Evolutionary conservation across 2,888 invertebrate genomes (phyloP).

Genomic region (Brenthis hecate): DNA sequence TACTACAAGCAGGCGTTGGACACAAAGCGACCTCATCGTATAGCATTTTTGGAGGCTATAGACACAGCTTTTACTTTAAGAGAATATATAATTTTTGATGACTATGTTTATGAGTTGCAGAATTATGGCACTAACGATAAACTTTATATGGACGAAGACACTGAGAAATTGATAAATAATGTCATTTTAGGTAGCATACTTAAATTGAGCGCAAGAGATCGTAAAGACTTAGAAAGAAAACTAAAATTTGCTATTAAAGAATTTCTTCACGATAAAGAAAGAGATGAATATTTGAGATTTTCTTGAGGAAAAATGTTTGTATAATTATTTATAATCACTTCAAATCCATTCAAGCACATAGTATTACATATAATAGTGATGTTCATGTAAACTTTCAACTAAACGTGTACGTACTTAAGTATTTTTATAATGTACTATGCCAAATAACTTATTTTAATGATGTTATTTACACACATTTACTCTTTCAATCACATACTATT

Average conservation of each 20-base stretch:
- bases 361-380: no score
- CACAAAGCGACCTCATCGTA: conserved; percentile 40
- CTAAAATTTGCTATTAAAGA: conserved; percentile 53
- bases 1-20: conserved; percentile 45
- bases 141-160: conserved; percentile 43
- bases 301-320: no score
- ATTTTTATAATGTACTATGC: no score
- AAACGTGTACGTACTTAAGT: no score
- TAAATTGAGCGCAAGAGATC: conserved; percentile 42
- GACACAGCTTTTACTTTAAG: conserved; percentile 51
- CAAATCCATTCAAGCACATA: no score
- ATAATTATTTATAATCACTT: no score
- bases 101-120: conserved; percentile 52
- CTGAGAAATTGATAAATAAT: conserved; percentile 44
- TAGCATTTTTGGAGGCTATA: conserved; percentile 55
- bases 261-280: conserved; percentile 37
- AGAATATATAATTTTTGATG: conserved; percentile 52
- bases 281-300: background rate
- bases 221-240: conserved; percentile 43
- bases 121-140: conserved; percentile 44
- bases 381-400: no score
- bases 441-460: no score
- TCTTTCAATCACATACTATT: no score
- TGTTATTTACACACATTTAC: no score
- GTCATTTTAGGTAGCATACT: conserved; percentile 43